Percentiles rank a stretch among this genome's conserved stretches.
Conservation (phyloP, 2,113 vertebrate genomes). For the Rhagologus leucostigma region DNA sequence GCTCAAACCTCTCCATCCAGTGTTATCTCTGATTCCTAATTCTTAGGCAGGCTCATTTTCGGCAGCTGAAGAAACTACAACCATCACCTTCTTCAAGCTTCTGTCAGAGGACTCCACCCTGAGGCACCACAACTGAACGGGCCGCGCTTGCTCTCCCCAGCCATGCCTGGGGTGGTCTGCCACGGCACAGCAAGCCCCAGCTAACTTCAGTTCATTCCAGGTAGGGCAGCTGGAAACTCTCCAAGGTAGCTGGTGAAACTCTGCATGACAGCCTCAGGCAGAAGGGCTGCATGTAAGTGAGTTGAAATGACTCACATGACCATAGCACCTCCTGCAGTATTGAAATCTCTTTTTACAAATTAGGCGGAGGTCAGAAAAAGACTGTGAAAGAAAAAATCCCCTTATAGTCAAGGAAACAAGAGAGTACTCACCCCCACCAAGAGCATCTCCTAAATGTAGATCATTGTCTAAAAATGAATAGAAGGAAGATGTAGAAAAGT, state of each 20-base stretch:
- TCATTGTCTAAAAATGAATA: conserved; percentile 34
- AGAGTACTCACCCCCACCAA: conserved; percentile 37
- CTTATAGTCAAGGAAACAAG: background rate
- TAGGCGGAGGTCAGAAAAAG: background rate
- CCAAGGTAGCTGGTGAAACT: background rate
- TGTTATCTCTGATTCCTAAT: background rate
- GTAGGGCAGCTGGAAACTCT: background rate
- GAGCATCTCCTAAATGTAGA: conserved; percentile 50
- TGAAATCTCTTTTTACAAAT: background rate
- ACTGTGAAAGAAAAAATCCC: rapidly evolving
- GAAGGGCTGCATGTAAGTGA: background rate
- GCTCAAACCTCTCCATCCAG: background rate
- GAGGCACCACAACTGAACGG: background rate
- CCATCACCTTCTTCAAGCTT: background rate
- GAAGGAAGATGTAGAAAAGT: background rate
- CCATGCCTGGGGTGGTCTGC: background rate
- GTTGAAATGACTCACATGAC: background rate
- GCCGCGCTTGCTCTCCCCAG: background rate
- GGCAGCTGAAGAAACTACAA: background rate
- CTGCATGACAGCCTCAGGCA: background rate
- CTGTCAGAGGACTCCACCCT: background rate
- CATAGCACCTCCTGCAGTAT: background rate
- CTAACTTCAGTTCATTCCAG: too few species aligned
- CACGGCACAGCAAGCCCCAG: rapidly evolving
- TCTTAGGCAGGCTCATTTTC: background rate